A percentile compares a stretch with the other conserved stretches of the same genome.
Evolutionary conservation across 2,888 invertebrate genomes (phyloP).

Genomic region (Melikaiella ostensackeni): DNA sequence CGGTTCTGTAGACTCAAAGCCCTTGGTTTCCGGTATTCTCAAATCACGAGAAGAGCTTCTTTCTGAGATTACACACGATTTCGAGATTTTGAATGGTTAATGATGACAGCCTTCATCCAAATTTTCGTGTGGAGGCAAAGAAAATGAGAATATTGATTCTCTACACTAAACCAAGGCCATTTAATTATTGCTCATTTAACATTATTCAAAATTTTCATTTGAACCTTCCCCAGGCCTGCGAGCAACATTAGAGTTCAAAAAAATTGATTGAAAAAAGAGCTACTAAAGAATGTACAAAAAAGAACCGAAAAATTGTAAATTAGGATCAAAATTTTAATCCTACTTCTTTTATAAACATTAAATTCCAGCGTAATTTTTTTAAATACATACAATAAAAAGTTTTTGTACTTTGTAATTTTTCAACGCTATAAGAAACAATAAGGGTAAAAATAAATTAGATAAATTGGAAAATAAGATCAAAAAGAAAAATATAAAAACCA

Average conservation of each 20-base stretch:
- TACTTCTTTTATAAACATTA: too few species aligned
- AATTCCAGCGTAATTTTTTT: too few species aligned
- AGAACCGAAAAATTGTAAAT: too few species aligned
- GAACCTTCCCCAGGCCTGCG: too few species aligned
- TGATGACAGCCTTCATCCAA: not conserved
- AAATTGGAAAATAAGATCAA: too few species aligned
- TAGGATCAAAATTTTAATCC: too few species aligned
- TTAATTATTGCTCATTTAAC: not conserved
- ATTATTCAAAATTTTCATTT: not conserved
- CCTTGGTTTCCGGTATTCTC: conserved; percentile 50
- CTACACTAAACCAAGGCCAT: not conserved
- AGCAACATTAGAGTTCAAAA: not conserved
- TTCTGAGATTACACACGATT: conserved; percentile 23
- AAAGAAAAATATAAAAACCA: too few species aligned
- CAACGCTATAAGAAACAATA: too few species aligned
- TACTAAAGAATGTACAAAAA: too few species aligned
- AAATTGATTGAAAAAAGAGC: conserved; percentile 30
- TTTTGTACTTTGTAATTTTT: too few species aligned
- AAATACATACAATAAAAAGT: too few species aligned
- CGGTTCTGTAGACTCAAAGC: conserved; percentile 45
- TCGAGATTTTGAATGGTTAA: not conserved
- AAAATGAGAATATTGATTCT: not conserved
- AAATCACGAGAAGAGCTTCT: conserved; percentile 22
- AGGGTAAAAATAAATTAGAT: too few species aligned
- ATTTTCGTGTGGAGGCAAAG: not conserved